Conservation (phyloP, 2,888 invertebrate species). For the Ryuthela nishihirai region DNA sequence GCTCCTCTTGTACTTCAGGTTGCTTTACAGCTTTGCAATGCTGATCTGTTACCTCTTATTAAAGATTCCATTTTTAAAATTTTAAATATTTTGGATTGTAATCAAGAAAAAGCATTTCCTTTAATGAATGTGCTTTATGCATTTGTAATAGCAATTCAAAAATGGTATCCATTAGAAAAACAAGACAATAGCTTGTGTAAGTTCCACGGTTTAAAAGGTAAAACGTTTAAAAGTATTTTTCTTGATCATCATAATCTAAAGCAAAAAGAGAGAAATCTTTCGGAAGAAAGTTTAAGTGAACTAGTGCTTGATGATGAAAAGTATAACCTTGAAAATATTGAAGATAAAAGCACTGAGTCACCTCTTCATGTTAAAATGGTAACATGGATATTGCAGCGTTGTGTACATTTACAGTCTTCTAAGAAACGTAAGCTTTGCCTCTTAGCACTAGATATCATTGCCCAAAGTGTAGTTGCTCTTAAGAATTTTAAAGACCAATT, state of each 20-base stretch:
- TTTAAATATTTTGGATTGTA: conserved; percentile 9
- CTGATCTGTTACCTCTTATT: conserved; percentile 6
- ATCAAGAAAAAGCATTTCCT: conserved; percentile 18
- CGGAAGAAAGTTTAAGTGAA: too few species aligned
- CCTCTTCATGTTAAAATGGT: conserved; percentile 15
- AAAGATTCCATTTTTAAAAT: conserved; percentile 9
- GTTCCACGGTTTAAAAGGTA: too few species aligned
- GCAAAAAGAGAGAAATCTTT: too few species aligned
- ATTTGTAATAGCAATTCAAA: conserved; percentile 2
- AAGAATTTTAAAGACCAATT: conserved; percentile 16
- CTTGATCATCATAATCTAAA: too few species aligned
- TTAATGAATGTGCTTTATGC: conserved; percentile 7
- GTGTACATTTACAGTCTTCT: conserved; percentile 18
- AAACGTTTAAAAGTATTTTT: too few species aligned
- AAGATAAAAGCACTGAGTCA: neutral
- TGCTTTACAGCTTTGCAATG: conserved; percentile 16
- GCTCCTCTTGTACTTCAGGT: conserved; percentile 16
- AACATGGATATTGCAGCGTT: conserved; percentile 17
- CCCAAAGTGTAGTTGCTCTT: conserved; percentile 11
- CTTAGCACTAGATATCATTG: conserved; percentile 13
- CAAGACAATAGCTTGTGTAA: too few species aligned
- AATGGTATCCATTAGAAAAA: conserved; percentile 18
- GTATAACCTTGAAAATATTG: neutral
- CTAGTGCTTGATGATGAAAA: neutral
- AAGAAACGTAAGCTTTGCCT: conserved; percentile 5